A percentile compares a stretch with the other conserved stretches of the same genome.
Evolutionary conservation across 2,113 vertebrate species (phyloP).

Genomic region (Xenus cinereus): DNA sequence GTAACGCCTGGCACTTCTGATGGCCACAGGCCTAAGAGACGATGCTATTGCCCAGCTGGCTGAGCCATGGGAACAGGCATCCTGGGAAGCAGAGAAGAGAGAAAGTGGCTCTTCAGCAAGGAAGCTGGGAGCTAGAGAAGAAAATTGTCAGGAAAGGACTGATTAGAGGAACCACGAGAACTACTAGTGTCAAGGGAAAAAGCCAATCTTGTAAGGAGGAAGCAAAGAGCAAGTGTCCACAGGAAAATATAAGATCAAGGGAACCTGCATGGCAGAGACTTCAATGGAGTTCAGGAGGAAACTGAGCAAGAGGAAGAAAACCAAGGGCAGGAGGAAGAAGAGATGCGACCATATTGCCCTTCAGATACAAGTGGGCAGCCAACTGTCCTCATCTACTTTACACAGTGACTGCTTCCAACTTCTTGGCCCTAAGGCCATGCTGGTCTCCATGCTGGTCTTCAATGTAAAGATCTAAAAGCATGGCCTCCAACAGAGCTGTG

Average conservation of each 20-base stretch:
- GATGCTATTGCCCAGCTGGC: background rate
- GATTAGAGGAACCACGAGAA: background rate
- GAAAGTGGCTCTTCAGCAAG: background rate
- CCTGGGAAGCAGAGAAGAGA: background rate
- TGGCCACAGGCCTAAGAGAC: background rate
- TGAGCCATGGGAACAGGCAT: background rate
- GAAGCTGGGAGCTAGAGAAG: background rate
- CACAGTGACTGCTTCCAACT: background rate
- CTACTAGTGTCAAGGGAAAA: background rate
- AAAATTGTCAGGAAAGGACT: background rate
- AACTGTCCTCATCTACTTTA: background rate
- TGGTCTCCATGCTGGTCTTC: background rate
- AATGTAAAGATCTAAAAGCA: background rate
- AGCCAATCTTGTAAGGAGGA: background rate
- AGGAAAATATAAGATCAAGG: background rate
- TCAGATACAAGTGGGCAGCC: background rate
- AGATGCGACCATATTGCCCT: accelerated
- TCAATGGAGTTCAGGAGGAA: background rate
- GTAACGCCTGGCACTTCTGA: background rate
- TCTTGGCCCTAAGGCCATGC: background rate
- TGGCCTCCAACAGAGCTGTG: background rate
- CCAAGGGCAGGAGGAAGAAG: background rate
- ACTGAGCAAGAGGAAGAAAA: background rate
- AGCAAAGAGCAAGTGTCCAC: background rate
- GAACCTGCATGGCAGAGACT: background rate